These are phyloP conservation scores for Ricordea florida DNA, from an alignment of 92 coral and sea anemone genomes.

Conservation along the genomic window DNA sequence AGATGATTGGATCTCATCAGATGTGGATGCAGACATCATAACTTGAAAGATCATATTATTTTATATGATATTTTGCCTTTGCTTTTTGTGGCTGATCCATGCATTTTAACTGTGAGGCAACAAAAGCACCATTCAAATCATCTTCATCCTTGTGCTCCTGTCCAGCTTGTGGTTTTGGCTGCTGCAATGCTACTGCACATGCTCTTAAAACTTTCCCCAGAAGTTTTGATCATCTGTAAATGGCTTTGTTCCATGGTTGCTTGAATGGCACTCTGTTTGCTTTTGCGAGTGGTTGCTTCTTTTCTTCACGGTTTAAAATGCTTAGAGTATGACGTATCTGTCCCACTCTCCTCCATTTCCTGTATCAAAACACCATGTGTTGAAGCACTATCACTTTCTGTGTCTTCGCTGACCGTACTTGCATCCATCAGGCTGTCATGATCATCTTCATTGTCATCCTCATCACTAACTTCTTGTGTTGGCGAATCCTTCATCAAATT, in stretches of 20 bases:
- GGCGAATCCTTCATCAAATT: too few relatives aligned
- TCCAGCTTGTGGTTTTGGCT: not conserved
- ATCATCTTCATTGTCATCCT: not conserved
- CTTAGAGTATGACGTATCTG: not conserved
- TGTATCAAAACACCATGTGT: not conserved
- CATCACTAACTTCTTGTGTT: too few relatives aligned
- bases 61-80: slow-evolving; percentile 11
- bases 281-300: not conserved
- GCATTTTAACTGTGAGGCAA: slow-evolving; percentile 11
- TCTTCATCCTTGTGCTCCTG: not conserved
- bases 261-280: not conserved
- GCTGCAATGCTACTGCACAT: not conserved
- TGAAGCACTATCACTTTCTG: not conserved
- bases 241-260: not conserved
- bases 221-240: not conserved
- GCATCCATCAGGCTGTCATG: not conserved
- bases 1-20: too few relatives aligned
- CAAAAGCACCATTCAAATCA: not conserved
- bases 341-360: not conserved
- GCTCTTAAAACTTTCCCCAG: slow-evolving; percentile 3
- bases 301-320: not conserved
- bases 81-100: slow-evolving; percentile 1
- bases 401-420: not conserved
- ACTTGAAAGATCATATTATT: not conserved
- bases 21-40: too few relatives aligned